These are phyloP conservation scores for Drosophila setifemur DNA, from an alignment of 1,140 invertebrate genomes.

Conservation along the genomic window DNA sequence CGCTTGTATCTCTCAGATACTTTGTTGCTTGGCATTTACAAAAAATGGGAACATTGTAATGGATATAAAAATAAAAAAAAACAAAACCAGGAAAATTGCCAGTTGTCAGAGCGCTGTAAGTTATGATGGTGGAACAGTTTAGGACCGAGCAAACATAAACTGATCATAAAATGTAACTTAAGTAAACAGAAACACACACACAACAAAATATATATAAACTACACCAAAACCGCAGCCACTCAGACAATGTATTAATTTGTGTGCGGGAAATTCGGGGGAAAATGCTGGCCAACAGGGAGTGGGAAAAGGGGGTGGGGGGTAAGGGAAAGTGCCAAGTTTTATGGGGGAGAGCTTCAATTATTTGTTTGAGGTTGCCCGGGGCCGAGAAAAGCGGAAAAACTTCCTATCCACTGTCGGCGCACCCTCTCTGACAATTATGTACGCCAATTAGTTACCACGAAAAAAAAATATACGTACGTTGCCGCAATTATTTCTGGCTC, in stretches of 20 bases:
- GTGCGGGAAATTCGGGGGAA: background rate
- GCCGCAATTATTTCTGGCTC: constrained; percentile 44
- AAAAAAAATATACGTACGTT: constrained; percentile 9
- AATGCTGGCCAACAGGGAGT: background rate
- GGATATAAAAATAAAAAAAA: background rate
- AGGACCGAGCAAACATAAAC: constrained; percentile 9
- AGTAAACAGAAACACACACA: constrained; percentile 23
- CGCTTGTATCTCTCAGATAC: no score
- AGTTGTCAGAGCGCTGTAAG: background rate
- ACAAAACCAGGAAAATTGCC: background rate
- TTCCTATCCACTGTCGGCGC: background rate
- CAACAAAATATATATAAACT: no score
- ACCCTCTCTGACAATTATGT: constrained; percentile 52
- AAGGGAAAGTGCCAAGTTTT: constrained; percentile 43
- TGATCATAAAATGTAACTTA: constrained; percentile 35
- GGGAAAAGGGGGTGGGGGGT: background rate
- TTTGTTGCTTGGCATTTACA: no score
- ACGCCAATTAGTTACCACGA: constrained; percentile 63
- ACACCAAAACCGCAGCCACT: constrained; percentile 14
- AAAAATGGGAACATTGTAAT: no score
- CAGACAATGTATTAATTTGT: constrained; percentile 34
- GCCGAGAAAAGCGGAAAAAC: background rate
- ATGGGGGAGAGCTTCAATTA: constrained; percentile 54
- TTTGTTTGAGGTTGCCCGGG: constrained; percentile 42
- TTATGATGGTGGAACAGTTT: background rate